A percentile compares a stretch with the other conserved stretches of the same genome.
Conservation (phyloP, 2,797 vertebrate genomes). For the Xiphophorus birchmanni region DNA sequence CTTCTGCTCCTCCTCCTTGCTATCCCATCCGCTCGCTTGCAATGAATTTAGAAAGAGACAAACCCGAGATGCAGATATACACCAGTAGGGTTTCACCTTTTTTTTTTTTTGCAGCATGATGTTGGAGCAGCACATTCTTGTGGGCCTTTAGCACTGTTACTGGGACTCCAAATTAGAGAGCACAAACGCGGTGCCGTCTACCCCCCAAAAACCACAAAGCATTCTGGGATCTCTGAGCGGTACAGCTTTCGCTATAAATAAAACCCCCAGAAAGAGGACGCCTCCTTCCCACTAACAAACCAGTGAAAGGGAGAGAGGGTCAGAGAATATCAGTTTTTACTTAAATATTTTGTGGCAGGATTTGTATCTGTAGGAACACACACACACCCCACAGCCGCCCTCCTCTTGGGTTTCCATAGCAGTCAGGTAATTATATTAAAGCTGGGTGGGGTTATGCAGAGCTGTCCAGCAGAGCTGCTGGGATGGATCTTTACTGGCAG, state of each 20-base stretch:
- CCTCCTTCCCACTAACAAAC: constrained; percentile 55
- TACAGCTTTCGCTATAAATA: constrained; percentile 75
- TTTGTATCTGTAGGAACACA: constrained; percentile 21
- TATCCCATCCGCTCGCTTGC: constrained; percentile 21
- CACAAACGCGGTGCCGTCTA: constrained; percentile 62
- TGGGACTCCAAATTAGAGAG: constrained; percentile 80
- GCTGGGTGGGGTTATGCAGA: constrained; percentile 58
- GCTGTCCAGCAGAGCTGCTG: constrained; percentile 49
- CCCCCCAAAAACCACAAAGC: constrained; percentile 73
- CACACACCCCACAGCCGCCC: constrained; percentile 4
- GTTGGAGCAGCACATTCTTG: constrained; percentile 14
- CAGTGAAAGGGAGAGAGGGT: constrained; percentile 32
- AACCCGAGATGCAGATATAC: not conserved
- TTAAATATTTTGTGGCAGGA: constrained; percentile 9
- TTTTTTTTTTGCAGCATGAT: not conserved
- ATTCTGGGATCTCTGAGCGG: constrained; percentile 74
- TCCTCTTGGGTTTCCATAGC: constrained; percentile 39
- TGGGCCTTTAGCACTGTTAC: constrained; percentile 63
- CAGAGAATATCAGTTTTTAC: constrained; percentile 25
- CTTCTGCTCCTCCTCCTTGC: not conserved
- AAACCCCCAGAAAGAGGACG: constrained; percentile 71
- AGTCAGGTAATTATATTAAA: constrained; percentile 61
- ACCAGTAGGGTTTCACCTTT: constrained; percentile 42
- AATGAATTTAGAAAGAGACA: constrained; percentile 25
- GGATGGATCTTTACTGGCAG: constrained; percentile 64